Percentiles rank a stretch among this genome's conserved stretches.
Evolutionary conservation across 2,797 vertebrate species (phyloP).

Genomic region (Chelon labrosus): DNA sequence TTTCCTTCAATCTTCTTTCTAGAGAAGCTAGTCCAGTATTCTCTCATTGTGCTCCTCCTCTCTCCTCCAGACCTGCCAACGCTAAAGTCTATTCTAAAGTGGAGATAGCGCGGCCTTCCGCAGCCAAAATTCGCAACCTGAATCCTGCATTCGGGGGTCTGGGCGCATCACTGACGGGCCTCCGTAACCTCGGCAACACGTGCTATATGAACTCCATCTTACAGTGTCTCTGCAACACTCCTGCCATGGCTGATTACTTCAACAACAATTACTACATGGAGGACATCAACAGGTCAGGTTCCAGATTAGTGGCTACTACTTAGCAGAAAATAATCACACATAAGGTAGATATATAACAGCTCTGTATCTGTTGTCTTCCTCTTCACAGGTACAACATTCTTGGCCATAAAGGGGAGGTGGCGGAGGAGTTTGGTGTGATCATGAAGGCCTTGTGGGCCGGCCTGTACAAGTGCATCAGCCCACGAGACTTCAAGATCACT

Average conservation of each 20-base stretch:
- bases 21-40: background rate
- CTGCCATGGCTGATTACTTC: constrained; percentile 94
- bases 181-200: constrained; percentile 98
- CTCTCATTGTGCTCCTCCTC: constrained; percentile 4
- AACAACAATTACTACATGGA: constrained; percentile 93
- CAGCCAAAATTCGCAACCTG: constrained; percentile 95
- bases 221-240: constrained; percentile 96
- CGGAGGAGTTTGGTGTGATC: constrained; percentile 97
- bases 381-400: constrained; percentile 91
- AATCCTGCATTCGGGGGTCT: constrained; percentile 95
- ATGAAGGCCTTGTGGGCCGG: constrained; percentile 98
- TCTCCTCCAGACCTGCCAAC: constrained; percentile 75
- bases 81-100: constrained; percentile 88
- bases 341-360: background rate
- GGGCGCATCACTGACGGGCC: constrained; percentile 93
- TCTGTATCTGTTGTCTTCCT: constrained; percentile 7
- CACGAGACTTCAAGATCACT: constrained; percentile 96
- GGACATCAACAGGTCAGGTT: constrained; percentile 94
- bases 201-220: constrained; percentile 99
- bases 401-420: constrained; percentile 97
- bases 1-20: background rate
- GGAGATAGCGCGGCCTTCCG: constrained; percentile 93
- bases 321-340: background rate
- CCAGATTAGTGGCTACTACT: background rate
- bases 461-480: constrained; percentile 95